Evolutionary conservation across 2,113 vertebrate genomes (phyloP).

Genomic region (Mormyrus lacerda): DNA sequence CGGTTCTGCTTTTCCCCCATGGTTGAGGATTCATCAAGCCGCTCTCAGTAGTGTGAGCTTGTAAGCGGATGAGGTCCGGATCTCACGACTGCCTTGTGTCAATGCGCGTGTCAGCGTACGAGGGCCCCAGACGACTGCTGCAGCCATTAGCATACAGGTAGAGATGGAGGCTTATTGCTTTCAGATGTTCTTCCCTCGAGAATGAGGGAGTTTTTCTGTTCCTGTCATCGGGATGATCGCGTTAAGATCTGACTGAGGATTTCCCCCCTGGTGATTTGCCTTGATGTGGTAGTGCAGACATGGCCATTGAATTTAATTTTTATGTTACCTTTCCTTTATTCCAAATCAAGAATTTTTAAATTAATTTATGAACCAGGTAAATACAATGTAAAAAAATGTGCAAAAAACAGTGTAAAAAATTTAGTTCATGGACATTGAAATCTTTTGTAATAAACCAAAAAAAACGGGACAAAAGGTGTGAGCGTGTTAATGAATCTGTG

Average conservation of each 20-base stretch:
- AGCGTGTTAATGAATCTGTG: neutral
- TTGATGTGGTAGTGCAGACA: conserved; percentile 19
- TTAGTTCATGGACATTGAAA: neutral
- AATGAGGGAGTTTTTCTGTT: neutral
- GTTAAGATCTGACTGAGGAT: neutral
- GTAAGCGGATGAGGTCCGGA: neutral
- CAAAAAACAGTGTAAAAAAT: neutral
- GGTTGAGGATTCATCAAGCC: neutral
- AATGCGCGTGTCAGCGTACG: neutral
- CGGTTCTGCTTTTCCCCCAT: neutral
- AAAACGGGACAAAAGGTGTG: neutral
- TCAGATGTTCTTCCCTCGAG: neutral
- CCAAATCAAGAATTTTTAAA: neutral
- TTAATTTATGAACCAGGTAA: neutral
- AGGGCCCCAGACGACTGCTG: neutral
- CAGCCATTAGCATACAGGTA: neutral
- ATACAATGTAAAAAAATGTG: neutral
- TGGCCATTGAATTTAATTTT: neutral
- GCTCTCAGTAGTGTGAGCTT: neutral
- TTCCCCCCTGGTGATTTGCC: neutral
- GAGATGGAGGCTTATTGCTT: neutral
- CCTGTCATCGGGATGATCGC: neutral
- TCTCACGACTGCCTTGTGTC: neutral
- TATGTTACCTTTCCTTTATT: neutral
- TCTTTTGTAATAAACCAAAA: neutral